A percentile compares a stretch with the other conserved stretches of the same genome.
Evolutionary conservation across 64 coral and sea anemone genomes (phyloP).

Genomic region (Pocillopora damicornis): DNA sequence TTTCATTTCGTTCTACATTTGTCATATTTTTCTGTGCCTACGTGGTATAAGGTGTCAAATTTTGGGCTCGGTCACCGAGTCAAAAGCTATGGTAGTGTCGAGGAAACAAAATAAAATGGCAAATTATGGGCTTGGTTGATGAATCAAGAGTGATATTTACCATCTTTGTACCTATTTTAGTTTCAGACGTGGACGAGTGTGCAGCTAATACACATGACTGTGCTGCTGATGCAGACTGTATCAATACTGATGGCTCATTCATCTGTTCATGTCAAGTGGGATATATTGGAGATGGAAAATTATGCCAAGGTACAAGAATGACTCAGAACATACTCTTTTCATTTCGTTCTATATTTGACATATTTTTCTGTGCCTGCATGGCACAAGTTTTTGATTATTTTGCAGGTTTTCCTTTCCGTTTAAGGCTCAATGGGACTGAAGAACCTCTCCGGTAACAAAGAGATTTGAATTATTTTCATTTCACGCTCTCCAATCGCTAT

Average conservation of each 20-base stretch:
- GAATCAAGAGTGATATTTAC: neutral
- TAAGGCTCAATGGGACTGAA: neutral
- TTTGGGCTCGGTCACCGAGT: too few species aligned
- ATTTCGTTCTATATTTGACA: neutral
- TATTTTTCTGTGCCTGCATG: neutral
- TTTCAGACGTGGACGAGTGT: constrained; percentile 43
- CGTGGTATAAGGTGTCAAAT: too few species aligned
- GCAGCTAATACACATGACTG: constrained; percentile 6
- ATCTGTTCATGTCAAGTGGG: constrained; percentile 14
- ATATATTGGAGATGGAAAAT: constrained; percentile 18
- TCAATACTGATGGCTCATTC: constrained; percentile 16
- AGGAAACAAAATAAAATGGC: neutral
- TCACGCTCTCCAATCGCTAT: too few species aligned
- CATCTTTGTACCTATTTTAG: too few species aligned
- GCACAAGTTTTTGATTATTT: neutral
- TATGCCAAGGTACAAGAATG: constrained; percentile 11
- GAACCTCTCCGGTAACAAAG: neutral
- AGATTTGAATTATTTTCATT: neutral
- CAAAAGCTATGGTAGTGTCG: too few species aligned
- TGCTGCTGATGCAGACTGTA: neutral
- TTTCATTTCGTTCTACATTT: neutral
- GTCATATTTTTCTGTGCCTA: neutral
- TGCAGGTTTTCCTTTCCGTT: neutral
- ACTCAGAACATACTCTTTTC: neutral
- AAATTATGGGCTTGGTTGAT: neutral